These are phyloP conservation scores for Melanotus villosus DNA, from an alignment of 2,888 invertebrate genomes.

Conservation along the genomic window DNA sequence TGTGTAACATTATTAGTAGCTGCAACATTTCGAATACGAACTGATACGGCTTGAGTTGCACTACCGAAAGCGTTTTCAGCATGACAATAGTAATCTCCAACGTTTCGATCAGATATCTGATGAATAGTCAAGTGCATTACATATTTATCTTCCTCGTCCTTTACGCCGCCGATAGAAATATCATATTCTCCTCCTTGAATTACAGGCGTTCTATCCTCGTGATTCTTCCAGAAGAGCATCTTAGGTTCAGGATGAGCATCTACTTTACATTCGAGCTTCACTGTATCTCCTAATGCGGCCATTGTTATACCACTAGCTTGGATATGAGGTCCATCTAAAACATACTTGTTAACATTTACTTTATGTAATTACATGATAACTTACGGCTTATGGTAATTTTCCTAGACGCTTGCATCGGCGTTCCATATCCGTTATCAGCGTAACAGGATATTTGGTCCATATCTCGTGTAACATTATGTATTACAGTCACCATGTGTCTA, in stretches of 20 bases:
- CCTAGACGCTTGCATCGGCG: conserved; percentile 87
- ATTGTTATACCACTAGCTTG: conserved; percentile 85
- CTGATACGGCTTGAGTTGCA: conserved; percentile 80
- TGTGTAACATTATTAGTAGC: conserved; percentile 81
- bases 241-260: conserved; percentile 86
- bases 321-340: conserved; percentile 81
- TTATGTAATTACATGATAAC: conserved; percentile 60
- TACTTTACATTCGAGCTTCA: conserved; percentile 83
- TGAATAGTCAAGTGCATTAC: conserved; percentile 83
- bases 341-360: neutral
- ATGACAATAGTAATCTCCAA: conserved; percentile 87
- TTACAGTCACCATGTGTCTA: conserved; percentile 89
- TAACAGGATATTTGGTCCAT: conserved; percentile 91
- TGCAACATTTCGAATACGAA: conserved; percentile 76
- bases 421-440: conserved; percentile 90
- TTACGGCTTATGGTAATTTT: conserved; percentile 87
- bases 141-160: conserved; percentile 79
- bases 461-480: conserved; percentile 86
- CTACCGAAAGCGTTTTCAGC: conserved; percentile 88
- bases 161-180: conserved; percentile 73
- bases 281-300: conserved; percentile 82
- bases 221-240: conserved; percentile 87
- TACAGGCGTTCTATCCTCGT: conserved; percentile 80
- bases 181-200: conserved; percentile 84
- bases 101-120: conserved; percentile 79